A percentile compares a stretch with the other conserved stretches of the same genome.
Evolutionary conservation across 2,797 vertebrate species (phyloP).

Genomic region (Benthosema pterotum): DNA sequence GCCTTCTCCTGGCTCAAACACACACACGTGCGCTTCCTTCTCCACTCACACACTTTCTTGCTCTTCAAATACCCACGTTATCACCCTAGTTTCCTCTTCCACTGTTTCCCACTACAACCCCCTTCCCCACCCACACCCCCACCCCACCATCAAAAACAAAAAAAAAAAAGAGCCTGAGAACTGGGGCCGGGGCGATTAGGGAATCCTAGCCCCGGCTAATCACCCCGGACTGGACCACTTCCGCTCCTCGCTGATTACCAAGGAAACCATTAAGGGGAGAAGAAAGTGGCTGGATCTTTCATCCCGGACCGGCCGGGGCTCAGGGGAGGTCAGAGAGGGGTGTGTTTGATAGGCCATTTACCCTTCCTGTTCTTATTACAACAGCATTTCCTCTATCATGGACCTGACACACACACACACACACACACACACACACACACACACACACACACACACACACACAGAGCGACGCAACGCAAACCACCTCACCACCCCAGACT

Average conservation of each 20-base stretch:
- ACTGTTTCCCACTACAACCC: slow-evolving; percentile 59
- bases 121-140: slow-evolving; percentile 23
- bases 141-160: too few species aligned
- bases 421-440: slow-evolving; percentile 34
- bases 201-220: slow-evolving; percentile 84
- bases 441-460: slow-evolving; percentile 35
- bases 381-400: slow-evolving; percentile 85
- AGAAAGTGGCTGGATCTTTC: slow-evolving; percentile 91
- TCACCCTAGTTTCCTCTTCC: slow-evolving; percentile 80
- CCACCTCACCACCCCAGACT: slow-evolving; percentile 60
- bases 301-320: slow-evolving; percentile 81
- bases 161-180: slow-evolving; percentile 83
- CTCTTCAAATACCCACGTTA: slow-evolving; percentile 72
- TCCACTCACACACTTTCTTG: slow-evolving; percentile 20
- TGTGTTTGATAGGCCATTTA: slow-evolving; percentile 87
- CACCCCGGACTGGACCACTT: slow-evolving; percentile 86
- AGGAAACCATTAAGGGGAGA: slow-evolving; percentile 90
- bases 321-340: slow-evolving; percentile 86
- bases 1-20: slow-evolving; percentile 43
- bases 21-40: slow-evolving; percentile 20
- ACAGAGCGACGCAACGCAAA: slow-evolving; percentile 42
- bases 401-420: slow-evolving; percentile 60
- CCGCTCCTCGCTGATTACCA: slow-evolving; percentile 87
- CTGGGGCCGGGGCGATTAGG: slow-evolving; percentile 78
- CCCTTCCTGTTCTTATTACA: slow-evolving; percentile 86